These are phyloP conservation scores for Drosophila teissieri DNA, from an alignment of 1,140 invertebrate species.

Conservation along the genomic window DNA sequence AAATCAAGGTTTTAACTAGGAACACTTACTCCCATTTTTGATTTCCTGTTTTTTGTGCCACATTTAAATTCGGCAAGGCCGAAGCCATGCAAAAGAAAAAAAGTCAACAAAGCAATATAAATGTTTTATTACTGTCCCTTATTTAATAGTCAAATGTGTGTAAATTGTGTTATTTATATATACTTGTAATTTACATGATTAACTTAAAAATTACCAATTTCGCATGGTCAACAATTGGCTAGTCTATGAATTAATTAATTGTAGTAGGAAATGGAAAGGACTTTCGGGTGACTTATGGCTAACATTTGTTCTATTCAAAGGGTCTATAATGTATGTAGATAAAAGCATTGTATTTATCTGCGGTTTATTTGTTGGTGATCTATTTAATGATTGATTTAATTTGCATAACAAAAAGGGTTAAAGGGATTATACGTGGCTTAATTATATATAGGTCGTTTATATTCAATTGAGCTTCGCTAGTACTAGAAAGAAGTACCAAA, in stretches of 20 bases:
- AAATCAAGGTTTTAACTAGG: neutral
- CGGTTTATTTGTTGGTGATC: neutral
- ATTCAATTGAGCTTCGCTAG: slow-evolving; percentile 22
- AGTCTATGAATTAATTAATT: slow-evolving; percentile 3
- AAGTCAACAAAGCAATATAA: slow-evolving; percentile 23
- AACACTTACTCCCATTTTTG: neutral
- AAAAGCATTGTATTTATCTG: too few relatives aligned
- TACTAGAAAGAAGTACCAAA: neutral
- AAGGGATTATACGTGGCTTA: neutral
- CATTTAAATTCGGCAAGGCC: slow-evolving; percentile 54
- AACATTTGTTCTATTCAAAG: slow-evolving; percentile 2
- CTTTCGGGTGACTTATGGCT: neutral
- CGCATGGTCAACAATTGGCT: neutral
- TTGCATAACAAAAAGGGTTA: slow-evolving; percentile 1
- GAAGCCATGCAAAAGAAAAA: slow-evolving; percentile 31
- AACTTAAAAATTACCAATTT: slow-evolving; percentile 2
- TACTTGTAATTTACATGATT: slow-evolving; percentile 6
- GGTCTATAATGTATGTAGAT: neutral
- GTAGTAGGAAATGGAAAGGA: neutral
- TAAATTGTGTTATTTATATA: neutral
- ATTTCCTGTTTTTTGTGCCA: slow-evolving; percentile 26
- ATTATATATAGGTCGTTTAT: neutral
- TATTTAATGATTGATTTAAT: slow-evolving; percentile 6
- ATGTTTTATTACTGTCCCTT: neutral
- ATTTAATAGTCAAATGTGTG: slow-evolving; percentile 13